Evolutionary conservation across 2,113 vertebrate genomes (phyloP), one percentile per base, ranked within the genome.

Genomic region (Gallinago media): DNA sequence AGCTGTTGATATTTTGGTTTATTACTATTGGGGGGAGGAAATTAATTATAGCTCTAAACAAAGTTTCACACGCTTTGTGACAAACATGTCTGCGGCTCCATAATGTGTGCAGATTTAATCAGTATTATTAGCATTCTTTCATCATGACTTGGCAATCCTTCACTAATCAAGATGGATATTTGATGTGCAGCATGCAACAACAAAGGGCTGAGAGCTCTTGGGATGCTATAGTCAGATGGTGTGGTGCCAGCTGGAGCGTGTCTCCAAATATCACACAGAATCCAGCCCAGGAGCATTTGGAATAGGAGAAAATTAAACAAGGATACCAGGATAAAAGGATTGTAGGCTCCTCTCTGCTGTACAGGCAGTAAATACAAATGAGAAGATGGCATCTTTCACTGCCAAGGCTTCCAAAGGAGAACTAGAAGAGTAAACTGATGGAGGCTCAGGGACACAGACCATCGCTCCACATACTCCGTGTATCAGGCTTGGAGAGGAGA

Each of bases 101-200:
- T 96, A 91, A 96, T 96, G 88, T 96, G 78, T 78, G 40, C 58
- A 79, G 79, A 93, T 82, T 83, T 95, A 96, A 97, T 96, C 54
- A 94, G 78, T 92, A 90, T 92, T 97, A 95, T 97, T 97, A 97
- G 58, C 66, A 55, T 97, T 96, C 87, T 96, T 95, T 95, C 90
- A 78, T 91, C 80, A 67, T 96, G 88, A 85, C 31, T 94, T 56
- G 38, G 95, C 96, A 96, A 85, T 95, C 88, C 86, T 77, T 78
- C 79, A 44, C 66, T 96, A 97, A 98, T 94, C 68, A 91, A 93
- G 79, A 89, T 79, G 83, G 66, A 36, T 96, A 47, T 93, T 88
- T 96, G 71, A 65, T 62, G 93, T 77, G 52, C 68, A 72, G 40
- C 77, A 52, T 0, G 3, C 21, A 93, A 52, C 77, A 88, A 68